Conservation (phyloP, 2,888 invertebrate genomes). For the Cataglyphis altisquamis region DNA sequence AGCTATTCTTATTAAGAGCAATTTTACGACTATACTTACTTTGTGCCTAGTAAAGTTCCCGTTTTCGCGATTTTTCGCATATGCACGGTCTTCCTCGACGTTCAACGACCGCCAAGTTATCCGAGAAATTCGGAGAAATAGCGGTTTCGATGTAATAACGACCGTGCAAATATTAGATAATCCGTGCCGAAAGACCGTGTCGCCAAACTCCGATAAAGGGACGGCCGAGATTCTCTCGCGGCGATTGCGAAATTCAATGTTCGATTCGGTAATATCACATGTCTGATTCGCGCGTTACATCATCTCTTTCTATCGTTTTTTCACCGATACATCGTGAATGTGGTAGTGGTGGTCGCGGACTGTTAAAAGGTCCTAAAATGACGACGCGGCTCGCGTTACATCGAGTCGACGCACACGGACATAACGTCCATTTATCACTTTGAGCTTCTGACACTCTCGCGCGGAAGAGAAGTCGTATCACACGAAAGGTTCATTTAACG, state of each 20-base stretch:
- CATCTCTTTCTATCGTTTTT: slow-evolving; percentile 50
- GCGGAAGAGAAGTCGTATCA: slow-evolving; percentile 32
- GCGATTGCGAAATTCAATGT: slow-evolving; percentile 57
- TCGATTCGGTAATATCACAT: slow-evolving; percentile 54
- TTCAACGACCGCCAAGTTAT: slow-evolving; percentile 19
- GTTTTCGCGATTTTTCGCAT: slow-evolving; percentile 19
- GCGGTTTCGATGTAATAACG: slow-evolving; percentile 9
- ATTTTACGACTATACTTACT: slow-evolving; percentile 6
- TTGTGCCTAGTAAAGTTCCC: background rate
- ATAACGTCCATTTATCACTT: slow-evolving; percentile 55
- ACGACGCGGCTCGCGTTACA: slow-evolving; percentile 51
- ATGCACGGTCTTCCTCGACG: background rate
- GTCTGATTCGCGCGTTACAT: slow-evolving; percentile 67
- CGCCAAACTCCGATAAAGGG: slow-evolving; percentile 52
- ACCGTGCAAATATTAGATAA: slow-evolving; percentile 44
- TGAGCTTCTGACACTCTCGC: slow-evolving; percentile 56
- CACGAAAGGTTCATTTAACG: slow-evolving; percentile 42
- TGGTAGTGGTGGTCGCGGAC: slow-evolving; percentile 3
- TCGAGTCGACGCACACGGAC: slow-evolving; percentile 23
- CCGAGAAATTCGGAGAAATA: slow-evolving; percentile 9
- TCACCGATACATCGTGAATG: slow-evolving; percentile 17
- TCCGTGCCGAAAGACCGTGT: background rate
- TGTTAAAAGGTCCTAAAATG: slow-evolving; percentile 27
- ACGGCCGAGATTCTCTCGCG: slow-evolving; percentile 36
- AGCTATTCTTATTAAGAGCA: slow-evolving; percentile 14